A percentile compares a stretch with the other conserved stretches of the same genome.
phyloP scores from a whole-genome alignment of 2,888 invertebrate species.

The Dryococelus australis region DNA sequence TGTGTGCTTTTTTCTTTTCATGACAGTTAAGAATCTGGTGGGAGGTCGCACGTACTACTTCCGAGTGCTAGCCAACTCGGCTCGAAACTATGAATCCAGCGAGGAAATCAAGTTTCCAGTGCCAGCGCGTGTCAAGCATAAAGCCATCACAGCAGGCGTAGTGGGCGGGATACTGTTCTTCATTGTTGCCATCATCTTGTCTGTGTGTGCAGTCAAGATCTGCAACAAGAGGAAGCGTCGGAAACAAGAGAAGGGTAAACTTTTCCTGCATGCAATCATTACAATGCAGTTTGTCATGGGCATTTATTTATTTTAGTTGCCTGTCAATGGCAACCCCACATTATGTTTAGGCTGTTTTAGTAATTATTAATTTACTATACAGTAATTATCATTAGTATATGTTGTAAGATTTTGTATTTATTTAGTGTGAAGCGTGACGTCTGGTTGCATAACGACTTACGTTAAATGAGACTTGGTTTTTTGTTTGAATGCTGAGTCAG shows the following conservation, averaged over 20 bases:
- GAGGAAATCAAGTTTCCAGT: constrained; percentile 89
- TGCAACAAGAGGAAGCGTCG: constrained; percentile 96
- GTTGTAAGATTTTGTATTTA: no score
- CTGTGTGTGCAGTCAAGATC: constrained; percentile 96
- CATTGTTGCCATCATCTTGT: constrained; percentile 95
- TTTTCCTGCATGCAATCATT: not conserved
- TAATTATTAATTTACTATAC: no score
- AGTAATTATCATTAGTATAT: no score
- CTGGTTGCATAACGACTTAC: no score
- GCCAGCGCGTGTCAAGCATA: constrained; percentile 90
- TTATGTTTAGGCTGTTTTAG: no score
- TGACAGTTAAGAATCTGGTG: constrained; percentile 85
- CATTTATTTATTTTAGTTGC: no score
- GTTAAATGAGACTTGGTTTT: no score
- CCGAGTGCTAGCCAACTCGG: constrained; percentile 87
- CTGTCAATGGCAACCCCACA: no score
- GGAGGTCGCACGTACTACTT: constrained; percentile 92
- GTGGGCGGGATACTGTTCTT: constrained; percentile 97
- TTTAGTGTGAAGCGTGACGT: no score
- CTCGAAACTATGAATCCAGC: constrained; percentile 85
- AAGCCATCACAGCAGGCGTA: constrained; percentile 95
- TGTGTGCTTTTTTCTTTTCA: not conserved
- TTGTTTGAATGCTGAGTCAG: no score
- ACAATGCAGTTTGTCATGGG: no score
- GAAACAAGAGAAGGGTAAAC: constrained; percentile 96